Percentiles rank a stretch among this genome's conserved stretches.
phyloP scores from a whole-genome alignment of 2,113 vertebrate species.

The Leuciscus idus region DNA sequence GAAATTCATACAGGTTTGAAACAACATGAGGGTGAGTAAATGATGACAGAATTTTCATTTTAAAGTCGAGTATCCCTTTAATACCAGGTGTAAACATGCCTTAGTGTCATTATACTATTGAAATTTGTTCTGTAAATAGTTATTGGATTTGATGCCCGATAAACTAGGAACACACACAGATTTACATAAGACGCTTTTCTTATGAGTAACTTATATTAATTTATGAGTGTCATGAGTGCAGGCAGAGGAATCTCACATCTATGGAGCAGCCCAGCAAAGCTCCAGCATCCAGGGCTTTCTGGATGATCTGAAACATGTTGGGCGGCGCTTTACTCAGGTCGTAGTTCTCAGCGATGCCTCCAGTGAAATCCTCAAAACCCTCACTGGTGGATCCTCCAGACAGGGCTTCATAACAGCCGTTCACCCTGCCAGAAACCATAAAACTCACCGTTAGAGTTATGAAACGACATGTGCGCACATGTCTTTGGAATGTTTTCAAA shows the following conservation, averaged over 20 bases:
- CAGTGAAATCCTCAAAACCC: conserved; percentile 95
- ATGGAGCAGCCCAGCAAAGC: conserved; percentile 94
- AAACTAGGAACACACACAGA: not conserved
- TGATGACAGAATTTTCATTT: too few species aligned
- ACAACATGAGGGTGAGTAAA: too few species aligned
- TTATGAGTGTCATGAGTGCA: too few species aligned
- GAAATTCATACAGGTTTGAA: too few species aligned
- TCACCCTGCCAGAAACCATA: conserved; percentile 72
- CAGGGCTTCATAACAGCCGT: conserved; percentile 88
- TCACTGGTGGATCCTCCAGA: conserved; percentile 92
- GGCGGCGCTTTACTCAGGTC: conserved; percentile 82
- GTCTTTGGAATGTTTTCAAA: not conserved
- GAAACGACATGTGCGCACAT: not conserved
- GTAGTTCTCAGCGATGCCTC: conserved; percentile 89
- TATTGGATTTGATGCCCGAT: not conserved
- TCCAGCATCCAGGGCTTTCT: conserved; percentile 87
- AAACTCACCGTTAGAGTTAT: not conserved
- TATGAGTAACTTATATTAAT: too few species aligned
- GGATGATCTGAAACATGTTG: conserved; percentile 88
- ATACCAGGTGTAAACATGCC: too few species aligned
- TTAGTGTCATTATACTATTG: not conserved
- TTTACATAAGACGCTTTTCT: too few species aligned
- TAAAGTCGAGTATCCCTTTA: too few species aligned
- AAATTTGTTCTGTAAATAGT: not conserved
- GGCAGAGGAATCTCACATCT: conserved; percentile 76